Percentiles rank a stretch among this genome's conserved stretches.
Evolutionary conservation across 2,797 vertebrate species (phyloP).

Genomic region (Protonibea diacanthus): DNA sequence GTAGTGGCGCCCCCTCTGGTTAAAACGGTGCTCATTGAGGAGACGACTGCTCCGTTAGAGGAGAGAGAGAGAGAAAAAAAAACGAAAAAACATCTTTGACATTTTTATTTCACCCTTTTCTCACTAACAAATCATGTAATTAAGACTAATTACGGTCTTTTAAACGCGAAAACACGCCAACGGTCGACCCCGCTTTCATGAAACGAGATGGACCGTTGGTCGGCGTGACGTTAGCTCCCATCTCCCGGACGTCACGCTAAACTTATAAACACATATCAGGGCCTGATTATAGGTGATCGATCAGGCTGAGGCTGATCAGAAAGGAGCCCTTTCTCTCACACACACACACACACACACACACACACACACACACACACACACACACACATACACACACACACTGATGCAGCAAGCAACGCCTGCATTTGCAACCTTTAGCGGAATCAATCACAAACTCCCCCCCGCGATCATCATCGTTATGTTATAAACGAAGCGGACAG

Average conservation of each 20-base stretch:
- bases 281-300: conserved; percentile 19
- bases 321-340: no score
- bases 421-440: no score
- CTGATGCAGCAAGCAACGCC: no score
- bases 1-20: conserved; percentile 69
- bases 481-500: neutral
- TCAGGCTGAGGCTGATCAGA: neutral
- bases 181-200: no score
- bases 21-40: neutral
- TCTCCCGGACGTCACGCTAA: neutral
- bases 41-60: neutral
- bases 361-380: no score
- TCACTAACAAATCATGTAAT: neutral
- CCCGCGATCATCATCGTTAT: neutral
- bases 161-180: neutral
- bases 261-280: neutral
- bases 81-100: neutral
- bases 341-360: no score
- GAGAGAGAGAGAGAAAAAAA: neutral
- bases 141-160: neutral
- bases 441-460: neutral
- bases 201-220: neutral
- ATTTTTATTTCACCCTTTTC: neutral
- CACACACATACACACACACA: no score
- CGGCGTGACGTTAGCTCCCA: neutral